phyloP scores from a whole-genome alignment of 1,140 invertebrate genomes.

The Cryptotermes secundus region DNA sequence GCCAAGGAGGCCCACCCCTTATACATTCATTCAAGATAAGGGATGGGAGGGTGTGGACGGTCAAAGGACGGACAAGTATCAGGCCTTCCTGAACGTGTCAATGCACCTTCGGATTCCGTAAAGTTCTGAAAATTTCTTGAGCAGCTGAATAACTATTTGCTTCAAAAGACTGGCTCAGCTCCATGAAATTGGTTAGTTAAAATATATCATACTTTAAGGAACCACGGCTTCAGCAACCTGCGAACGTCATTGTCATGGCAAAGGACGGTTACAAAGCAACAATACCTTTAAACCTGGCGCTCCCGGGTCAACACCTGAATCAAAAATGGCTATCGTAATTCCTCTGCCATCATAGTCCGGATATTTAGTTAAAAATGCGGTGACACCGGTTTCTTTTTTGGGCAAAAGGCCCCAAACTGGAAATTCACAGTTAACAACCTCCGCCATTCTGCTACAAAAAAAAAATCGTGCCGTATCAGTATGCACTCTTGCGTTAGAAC shows the following conservation, averaged over 20 bases:
- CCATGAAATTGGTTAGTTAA: too few relatives aligned
- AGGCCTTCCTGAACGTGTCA: not conserved
- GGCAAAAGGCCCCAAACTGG: conserved; percentile 81
- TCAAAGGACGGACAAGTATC: not conserved
- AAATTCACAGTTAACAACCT: conserved; percentile 65
- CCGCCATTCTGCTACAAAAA: conserved; percentile 26
- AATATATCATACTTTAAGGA: too few relatives aligned
- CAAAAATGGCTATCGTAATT: conserved; percentile 91
- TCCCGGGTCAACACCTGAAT: conserved; percentile 96
- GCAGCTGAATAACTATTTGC: too few relatives aligned
- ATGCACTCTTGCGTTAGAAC: not conserved
- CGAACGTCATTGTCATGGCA: conserved; percentile 22
- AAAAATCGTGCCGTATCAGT: not conserved
- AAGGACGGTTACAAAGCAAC: conserved; percentile 22
- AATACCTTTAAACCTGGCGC: conserved; percentile 89
- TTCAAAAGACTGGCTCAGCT: too few relatives aligned
- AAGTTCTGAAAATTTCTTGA: not conserved
- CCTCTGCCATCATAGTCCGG: conserved; percentile 91
- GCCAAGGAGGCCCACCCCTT: too few relatives aligned
- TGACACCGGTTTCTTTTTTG: conserved; percentile 94
- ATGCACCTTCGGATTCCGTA: not conserved
- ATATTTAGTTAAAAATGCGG: conserved; percentile 85
- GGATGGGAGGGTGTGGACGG: too few relatives aligned
- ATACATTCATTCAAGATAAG: too few relatives aligned
- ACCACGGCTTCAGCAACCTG: not conserved